Conservation (phyloP, 2,888 invertebrate species). For the Chalcosyrphus nemorum region DNA sequence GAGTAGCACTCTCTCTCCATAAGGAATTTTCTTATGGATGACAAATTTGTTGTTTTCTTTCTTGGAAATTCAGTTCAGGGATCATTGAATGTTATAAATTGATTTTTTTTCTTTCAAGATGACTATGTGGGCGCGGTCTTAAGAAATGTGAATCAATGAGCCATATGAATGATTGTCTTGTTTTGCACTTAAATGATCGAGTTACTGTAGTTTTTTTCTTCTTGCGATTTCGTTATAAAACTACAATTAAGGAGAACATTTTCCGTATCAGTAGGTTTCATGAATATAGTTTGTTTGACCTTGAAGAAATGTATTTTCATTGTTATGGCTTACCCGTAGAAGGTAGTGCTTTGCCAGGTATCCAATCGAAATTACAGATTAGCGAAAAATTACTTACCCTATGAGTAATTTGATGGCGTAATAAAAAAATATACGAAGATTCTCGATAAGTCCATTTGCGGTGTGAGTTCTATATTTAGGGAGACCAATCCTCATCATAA, state of each 20-base stretch:
- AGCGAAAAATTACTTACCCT: background rate
- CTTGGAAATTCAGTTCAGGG: conserved; percentile 36
- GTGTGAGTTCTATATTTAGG: background rate
- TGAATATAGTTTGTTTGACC: conserved; percentile 11
- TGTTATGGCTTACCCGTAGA: background rate
- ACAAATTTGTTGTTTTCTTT: conserved; percentile 18
- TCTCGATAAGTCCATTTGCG: background rate
- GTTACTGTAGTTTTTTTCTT: conserved; percentile 2
- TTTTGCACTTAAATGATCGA: conserved; percentile 10
- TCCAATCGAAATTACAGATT: background rate
- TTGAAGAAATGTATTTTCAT: background rate
- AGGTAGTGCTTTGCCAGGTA: background rate
- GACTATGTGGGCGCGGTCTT: conserved; percentile 43
- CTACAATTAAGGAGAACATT: conserved; percentile 6
- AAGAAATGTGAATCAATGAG: conserved; percentile 52
- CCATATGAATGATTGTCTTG: conserved; percentile 16
- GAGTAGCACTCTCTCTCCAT: background rate
- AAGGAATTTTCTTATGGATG: conserved; percentile 21
- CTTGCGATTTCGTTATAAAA: conserved; percentile 7
- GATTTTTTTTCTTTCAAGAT: background rate
- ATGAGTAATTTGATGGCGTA: too few relatives aligned
- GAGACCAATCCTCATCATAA: too few relatives aligned
- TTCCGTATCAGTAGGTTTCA: conserved; percentile 26
- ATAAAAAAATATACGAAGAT: background rate
- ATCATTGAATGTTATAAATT: conserved; percentile 38